Conservation (phyloP, 2,888 invertebrate genomes). For the Blastobasis adustella region DNA sequence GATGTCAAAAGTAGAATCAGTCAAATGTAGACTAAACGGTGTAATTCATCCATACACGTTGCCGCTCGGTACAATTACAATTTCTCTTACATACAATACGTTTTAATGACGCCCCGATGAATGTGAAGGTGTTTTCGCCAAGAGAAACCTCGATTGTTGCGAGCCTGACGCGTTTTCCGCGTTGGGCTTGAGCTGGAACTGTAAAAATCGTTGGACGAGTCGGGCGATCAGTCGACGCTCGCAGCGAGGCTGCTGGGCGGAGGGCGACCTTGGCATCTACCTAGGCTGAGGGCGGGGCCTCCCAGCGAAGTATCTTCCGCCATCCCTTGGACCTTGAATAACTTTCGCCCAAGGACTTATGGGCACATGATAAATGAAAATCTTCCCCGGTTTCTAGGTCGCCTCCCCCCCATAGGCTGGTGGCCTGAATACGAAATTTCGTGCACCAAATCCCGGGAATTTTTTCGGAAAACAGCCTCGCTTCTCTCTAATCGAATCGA, state of each 20-base stretch:
- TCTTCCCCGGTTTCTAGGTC: slow-evolving; percentile 54
- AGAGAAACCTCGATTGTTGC: not conserved
- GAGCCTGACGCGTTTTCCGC: no score
- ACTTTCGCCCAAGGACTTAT: slow-evolving; percentile 52
- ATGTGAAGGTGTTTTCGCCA: no score
- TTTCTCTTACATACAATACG: no score
- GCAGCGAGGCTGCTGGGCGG: slow-evolving; percentile 26
- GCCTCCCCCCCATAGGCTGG: slow-evolving; percentile 33
- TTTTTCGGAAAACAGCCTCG: no score
- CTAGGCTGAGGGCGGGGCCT: slow-evolving; percentile 29
- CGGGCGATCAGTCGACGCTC: slow-evolving; percentile 34
- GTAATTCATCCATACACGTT: no score
- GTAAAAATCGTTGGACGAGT: slow-evolving; percentile 30
- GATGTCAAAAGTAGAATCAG: no score
- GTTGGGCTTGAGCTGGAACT: no score
- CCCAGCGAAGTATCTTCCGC: slow-evolving; percentile 54
- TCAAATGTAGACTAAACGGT: no score
- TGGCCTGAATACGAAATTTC: slow-evolving; percentile 45
- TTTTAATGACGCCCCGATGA: no score
- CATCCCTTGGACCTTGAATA: slow-evolving; percentile 48
- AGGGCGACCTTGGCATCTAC: slow-evolving; percentile 38
- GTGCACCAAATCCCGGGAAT: slow-evolving; percentile 12
- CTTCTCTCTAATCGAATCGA: no score
- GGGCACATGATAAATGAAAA: slow-evolving; percentile 57
- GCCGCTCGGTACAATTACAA: no score